Percentiles rank a stretch among this genome's conserved stretches.
These are phyloP conservation scores for Pocillopora verrucosa DNA, from an alignment of 64 coral and sea anemone genomes.

Conservation along the genomic window DNA sequence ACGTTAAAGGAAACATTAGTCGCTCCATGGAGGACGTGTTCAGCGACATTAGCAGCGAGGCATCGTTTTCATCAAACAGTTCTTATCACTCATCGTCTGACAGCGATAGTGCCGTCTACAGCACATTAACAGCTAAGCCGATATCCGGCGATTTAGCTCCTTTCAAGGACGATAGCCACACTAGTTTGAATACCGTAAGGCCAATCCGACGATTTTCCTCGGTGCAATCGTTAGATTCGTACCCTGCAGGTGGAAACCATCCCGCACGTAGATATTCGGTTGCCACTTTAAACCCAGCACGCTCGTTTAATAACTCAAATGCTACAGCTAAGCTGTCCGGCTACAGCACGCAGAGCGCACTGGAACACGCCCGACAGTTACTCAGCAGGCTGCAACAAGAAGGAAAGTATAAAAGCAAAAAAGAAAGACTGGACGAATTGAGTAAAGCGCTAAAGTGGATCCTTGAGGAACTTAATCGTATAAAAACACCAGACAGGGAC, in stretches of 20 bases:
- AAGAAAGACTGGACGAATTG: constrained; percentile 80
- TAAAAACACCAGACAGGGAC: constrained; percentile 76
- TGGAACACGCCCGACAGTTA: constrained; percentile 74
- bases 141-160: constrained; percentile 30
- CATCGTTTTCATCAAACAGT: constrained; percentile 41
- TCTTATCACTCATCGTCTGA: constrained; percentile 38
- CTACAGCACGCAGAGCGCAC: constrained; percentile 83
- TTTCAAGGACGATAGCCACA: neutral
- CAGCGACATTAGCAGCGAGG: constrained; percentile 36
- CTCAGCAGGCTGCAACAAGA: constrained; percentile 69
- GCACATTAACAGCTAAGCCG: constrained; percentile 11
- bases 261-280: constrained; percentile 43
- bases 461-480: constrained; percentile 84
- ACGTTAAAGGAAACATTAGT: neutral
- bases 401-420: constrained; percentile 85
- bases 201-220: neutral
- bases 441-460: constrained; percentile 88
- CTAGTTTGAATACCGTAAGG: neutral
- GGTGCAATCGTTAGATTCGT: neutral
- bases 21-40: constrained; percentile 19
- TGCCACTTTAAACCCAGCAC: constrained; percentile 2
- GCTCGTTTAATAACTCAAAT: neutral
- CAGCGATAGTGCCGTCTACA: neutral
- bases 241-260: neutral
- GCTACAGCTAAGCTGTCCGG: constrained; percentile 72